These are phyloP conservation scores for Drosophila testacea DNA, from an alignment of 2,888 invertebrate genomes.

Conservation along the genomic window DNA sequence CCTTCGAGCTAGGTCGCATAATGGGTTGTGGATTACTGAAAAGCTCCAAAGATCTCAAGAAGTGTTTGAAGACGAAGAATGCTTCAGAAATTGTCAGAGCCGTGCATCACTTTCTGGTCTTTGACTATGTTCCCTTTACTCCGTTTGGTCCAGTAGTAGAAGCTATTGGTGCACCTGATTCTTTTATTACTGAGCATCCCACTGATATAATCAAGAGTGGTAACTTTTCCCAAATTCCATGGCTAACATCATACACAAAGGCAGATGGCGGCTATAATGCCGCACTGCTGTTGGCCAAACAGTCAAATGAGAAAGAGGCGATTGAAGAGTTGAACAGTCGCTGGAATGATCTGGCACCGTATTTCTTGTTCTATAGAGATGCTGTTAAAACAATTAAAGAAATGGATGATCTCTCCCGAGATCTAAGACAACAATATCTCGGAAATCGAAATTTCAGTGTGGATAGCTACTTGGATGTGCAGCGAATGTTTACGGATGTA, in stretches of 20 bases:
- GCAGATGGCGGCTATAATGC: slow-evolving; percentile 28
- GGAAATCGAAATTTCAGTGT: slow-evolving; percentile 76
- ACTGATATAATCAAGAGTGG: slow-evolving; percentile 87
- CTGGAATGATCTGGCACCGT: slow-evolving; percentile 21
- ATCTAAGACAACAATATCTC: slow-evolving; percentile 15
- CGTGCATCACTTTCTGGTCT: slow-evolving; percentile 76
- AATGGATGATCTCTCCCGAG: slow-evolving; percentile 12
- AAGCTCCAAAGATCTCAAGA: slow-evolving; percentile 86
- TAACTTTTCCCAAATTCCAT: slow-evolving; percentile 88
- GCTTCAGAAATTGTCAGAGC: slow-evolving; percentile 48
- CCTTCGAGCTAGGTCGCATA: slow-evolving; percentile 87
- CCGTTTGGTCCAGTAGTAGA: slow-evolving; percentile 91
- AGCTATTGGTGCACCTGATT: slow-evolving; percentile 84
- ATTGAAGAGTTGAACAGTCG: slow-evolving; percentile 19
- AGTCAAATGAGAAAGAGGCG: slow-evolving; percentile 5
- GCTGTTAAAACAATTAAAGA: background rate
- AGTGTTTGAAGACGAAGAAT: slow-evolving; percentile 71
- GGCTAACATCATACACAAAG: slow-evolving; percentile 87
- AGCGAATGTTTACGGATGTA: slow-evolving; percentile 88
- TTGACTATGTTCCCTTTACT: slow-evolving; percentile 89
- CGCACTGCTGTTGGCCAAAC: slow-evolving; percentile 9
- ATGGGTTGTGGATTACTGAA: slow-evolving; percentile 88
- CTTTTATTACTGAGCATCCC: slow-evolving; percentile 89
- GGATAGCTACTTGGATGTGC: slow-evolving; percentile 84
- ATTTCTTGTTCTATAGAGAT: slow-evolving; percentile 18